Evolutionary conservation across 2,113 vertebrate species (phyloP), one percentile per base, ranked within the genome.

Genomic region (Ameiurus melas): DNA sequence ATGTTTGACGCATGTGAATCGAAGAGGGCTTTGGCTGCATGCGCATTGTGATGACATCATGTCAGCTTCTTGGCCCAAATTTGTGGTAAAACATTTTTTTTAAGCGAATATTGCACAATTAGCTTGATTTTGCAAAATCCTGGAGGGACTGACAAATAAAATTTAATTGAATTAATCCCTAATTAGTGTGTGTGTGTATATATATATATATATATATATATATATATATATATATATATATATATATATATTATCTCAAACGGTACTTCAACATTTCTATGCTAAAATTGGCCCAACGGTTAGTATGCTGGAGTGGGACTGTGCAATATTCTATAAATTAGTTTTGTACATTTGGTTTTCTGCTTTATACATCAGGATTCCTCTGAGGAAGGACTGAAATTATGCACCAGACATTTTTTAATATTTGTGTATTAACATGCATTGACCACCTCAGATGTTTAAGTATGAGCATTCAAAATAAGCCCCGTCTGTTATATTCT

Each of bases 381-480:
- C 43, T 27, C 25, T 51, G 10, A 78, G 25, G 47, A 51, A 80
- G 17, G 20, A 22, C n/a, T 81, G 9, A 30, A 36, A 22, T 81
- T 58, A 36, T 57, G 16, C 53, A 19, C 53, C 53, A 22, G 9
- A 19, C 55, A 81, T 78, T 51, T 27, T 77, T 47, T 2, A 51
- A 77, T 51, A 77, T 27, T 27, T 27, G 22, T 16, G 43, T 78
- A n/a, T 78, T 78, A n/a, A n/a, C 25, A 78, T 51, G 43, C 13
- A n/a, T 13, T 78, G 25, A 16, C 75, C 75, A n/a, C 12, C 75
- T 27, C 20, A n/a, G 55, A 36, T 82, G 30, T 81, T 25, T 20
- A 19, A 55, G 33, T 85, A 88, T 85, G 88, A 82, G 84, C 30
- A 84, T 92, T 92, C 89, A 92, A 87, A 92, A 25, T 12, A 77